Evolutionary conservation across 2,797 vertebrate genomes (phyloP), one percentile per base, ranked within the genome.

Genomic region (Parambassis ranga): DNA sequence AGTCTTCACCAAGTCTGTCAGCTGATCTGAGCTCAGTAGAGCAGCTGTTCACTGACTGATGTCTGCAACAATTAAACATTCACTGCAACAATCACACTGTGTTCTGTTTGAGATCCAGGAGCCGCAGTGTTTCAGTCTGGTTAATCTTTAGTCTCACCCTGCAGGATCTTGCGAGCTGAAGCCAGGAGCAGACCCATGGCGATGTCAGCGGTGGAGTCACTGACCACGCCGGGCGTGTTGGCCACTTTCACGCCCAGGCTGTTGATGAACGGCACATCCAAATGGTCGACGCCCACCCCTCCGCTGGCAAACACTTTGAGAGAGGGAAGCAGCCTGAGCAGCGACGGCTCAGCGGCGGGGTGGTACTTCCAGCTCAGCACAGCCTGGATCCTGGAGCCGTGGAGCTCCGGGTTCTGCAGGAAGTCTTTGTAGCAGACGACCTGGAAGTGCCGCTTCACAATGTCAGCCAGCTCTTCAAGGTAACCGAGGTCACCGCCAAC

Each of bases 221-320:
- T 84, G 15, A 93, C 90, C 5, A 72, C 65, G 4, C 74, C 68
- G 0, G 91, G 93, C 1, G 91, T 94, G 74, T 90, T 91, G 63
- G 89, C 57, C 23, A 91, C 75, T 55, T 89, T 93, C 28, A 91
- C 87, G 1, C 90, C 90, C 5, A 82, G 83, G 16, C 88, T 64
- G 38, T 65, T 74, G 16, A 94, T 71, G 60, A 91, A 79, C 0
- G 79, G 78, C 66, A 93, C 43, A 19, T 95, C 87, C 65, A 94
- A 37, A 67, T 93, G 93, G 71, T 94, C 92, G 24, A 86, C 47
- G 35, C 92, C 93, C 13, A 74, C 90, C 2, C 93, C 93, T 14
- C 58, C 26, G 4, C 35, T 92, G 50, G 77, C 87, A 14, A 94
- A 73, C 9, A 92, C 56, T 73, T 92, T 93, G 52, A 95, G 65